These are phyloP conservation scores for Luffia ferchaultella DNA, from an alignment of 2,888 invertebrate genomes.

Conservation along the genomic window DNA sequence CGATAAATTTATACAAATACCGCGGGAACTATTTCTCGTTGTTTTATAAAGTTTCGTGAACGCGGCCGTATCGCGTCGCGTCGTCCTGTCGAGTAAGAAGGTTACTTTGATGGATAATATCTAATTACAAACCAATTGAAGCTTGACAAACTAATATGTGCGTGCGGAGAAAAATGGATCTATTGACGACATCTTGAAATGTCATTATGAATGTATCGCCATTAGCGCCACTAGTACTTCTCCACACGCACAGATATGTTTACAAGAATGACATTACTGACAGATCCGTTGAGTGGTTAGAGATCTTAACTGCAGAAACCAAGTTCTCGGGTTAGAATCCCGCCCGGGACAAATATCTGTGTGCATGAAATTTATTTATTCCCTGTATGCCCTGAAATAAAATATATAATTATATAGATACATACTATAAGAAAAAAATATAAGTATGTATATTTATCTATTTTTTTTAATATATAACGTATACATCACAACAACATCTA, in stretches of 20 bases:
- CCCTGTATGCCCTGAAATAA: no score
- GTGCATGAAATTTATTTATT: neutral
- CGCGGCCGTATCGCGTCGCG: neutral
- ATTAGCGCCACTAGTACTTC: no score
- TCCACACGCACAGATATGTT: no score
- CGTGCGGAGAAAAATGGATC: neutral
- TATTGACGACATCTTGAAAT: neutral
- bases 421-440: no score
- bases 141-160: neutral
- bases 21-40: conserved; percentile 18
- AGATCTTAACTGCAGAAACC: neutral
- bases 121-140: neutral
- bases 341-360: neutral
- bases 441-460: no score
- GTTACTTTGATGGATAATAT: neutral
- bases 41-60: neutral
- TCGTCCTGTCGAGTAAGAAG: neutral
- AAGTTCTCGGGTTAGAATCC: neutral
- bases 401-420: no score
- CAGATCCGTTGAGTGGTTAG: neutral
- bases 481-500: no score
- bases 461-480: no score
- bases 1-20: conserved; percentile 19
- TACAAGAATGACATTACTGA: neutral
- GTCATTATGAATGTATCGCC: no score